Percentiles rank a stretch among this genome's conserved stretches.
These are phyloP conservation scores for Pinna nobilis DNA, from an alignment of 1,140 invertebrate species.

Conservation along the genomic window DNA sequence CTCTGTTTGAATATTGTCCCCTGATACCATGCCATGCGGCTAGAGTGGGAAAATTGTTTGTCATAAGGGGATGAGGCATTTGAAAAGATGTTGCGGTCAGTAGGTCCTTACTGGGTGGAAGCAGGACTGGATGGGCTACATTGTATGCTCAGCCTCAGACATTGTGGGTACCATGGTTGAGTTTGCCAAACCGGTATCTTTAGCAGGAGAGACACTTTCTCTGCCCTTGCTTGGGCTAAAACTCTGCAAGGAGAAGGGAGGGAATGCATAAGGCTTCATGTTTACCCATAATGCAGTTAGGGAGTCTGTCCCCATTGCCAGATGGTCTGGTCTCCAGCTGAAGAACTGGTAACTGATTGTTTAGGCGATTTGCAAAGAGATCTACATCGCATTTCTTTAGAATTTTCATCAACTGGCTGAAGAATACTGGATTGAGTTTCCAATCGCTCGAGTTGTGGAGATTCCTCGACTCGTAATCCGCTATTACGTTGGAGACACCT, in stretches of 20 bases:
- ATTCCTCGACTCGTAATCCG: conserved; percentile 2
- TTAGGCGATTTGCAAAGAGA: conserved; percentile 38
- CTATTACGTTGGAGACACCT: neutral
- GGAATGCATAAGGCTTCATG: conserved; percentile 39
- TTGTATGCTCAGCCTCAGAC: conserved; percentile 8
- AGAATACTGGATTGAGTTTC: conserved; percentile 1
- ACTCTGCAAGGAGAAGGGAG: conserved; percentile 46
- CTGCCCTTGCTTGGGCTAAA: conserved; percentile 36
- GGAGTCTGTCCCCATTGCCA: conserved; percentile 24
- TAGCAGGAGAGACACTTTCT: conserved; percentile 26
- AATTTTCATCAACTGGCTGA: neutral
- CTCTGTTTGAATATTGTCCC: too few relatives aligned
- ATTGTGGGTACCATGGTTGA: conserved; percentile 35
- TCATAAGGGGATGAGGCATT: neutral
- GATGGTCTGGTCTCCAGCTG: conserved; percentile 25
- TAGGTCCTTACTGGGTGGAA: neutral
- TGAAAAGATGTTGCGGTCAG: neutral
- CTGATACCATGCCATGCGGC: neutral
- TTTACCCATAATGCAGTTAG: conserved; percentile 21
- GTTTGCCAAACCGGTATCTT: conserved; percentile 44
- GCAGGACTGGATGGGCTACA: conserved; percentile 7
- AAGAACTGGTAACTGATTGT: conserved; percentile 28
- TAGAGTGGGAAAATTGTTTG: conserved; percentile 1
- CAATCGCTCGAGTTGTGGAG: neutral
- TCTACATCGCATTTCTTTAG: conserved; percentile 20